These are phyloP conservation scores for Dryas iulia DNA, from an alignment of 1,140 invertebrate genomes.

Conservation along the genomic window DNA sequence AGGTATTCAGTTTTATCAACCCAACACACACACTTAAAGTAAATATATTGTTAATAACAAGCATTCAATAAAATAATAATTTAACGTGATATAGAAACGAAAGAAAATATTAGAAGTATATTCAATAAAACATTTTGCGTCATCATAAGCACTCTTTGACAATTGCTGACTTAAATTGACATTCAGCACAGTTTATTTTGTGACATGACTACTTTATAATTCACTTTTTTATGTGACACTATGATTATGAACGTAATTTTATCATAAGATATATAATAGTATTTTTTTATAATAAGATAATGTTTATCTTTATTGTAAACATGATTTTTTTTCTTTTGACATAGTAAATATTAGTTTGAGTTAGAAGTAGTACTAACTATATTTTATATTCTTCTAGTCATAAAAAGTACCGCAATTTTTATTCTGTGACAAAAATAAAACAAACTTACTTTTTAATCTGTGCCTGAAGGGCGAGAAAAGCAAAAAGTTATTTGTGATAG, in stretches of 20 bases:
- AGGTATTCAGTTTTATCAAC: background rate
- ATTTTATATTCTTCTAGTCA: too few species aligned
- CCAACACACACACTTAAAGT: background rate
- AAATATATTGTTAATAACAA: background rate
- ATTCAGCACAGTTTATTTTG: background rate
- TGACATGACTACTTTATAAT: too few species aligned
- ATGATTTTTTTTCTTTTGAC: too few species aligned
- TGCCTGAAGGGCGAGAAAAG: slow-evolving; percentile 15
- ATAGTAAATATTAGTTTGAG: too few species aligned
- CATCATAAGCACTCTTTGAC: slow-evolving; percentile 26
- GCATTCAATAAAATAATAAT: background rate
- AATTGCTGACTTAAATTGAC: background rate
- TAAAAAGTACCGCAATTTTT: too few species aligned
- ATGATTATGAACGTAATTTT: too few species aligned
- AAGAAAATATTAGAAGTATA: slow-evolving; percentile 4
- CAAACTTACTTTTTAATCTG: slow-evolving; percentile 7
- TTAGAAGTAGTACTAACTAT: too few species aligned
- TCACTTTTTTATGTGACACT: too few species aligned
- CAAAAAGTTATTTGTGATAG: slow-evolving; percentile 24
- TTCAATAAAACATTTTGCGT: slow-evolving; percentile 38
- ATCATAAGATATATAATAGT: too few species aligned
- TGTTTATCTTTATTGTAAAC: background rate
- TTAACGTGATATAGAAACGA: background rate
- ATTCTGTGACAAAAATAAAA: background rate
- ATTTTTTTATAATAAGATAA: too few species aligned